Evolutionary conservation across 2,113 vertebrate species (phyloP).

Genomic region (Rhodinocichla rosea): DNA sequence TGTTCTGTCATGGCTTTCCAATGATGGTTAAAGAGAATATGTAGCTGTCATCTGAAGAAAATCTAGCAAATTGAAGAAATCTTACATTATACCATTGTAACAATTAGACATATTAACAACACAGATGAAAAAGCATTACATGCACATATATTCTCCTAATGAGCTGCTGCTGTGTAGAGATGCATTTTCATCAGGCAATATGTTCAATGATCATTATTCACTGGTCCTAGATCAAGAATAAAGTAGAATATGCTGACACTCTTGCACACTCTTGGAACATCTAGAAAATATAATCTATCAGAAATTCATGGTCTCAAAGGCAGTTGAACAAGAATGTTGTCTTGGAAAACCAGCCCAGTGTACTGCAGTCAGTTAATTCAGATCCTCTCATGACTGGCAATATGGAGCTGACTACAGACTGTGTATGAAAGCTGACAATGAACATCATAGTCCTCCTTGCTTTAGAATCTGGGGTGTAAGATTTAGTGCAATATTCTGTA

Average conservation of each 20-base stretch:
- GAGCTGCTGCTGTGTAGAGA: background rate
- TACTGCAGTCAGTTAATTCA: background rate
- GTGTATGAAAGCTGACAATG: background rate
- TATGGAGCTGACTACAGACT: background rate
- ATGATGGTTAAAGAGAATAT: background rate
- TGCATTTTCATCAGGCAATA: background rate
- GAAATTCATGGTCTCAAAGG: background rate
- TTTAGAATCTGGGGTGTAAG: background rate
- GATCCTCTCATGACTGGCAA: rapidly evolving
- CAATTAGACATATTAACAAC: background rate
- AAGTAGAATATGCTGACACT: background rate
- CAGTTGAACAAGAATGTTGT: background rate
- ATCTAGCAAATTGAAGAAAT: background rate
- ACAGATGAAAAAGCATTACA: background rate
- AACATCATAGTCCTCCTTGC: background rate
- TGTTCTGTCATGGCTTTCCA: background rate
- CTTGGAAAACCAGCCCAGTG: background rate
- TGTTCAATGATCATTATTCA: background rate
- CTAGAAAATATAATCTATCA: background rate
- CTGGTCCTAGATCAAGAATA: background rate
- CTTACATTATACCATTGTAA: background rate
- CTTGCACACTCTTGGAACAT: background rate
- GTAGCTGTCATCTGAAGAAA: background rate
- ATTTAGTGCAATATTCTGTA: background rate
- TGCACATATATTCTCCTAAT: background rate